phyloP scores from a whole-genome alignment of 2,113 vertebrate genomes.

The Uria aalge region DNA sequence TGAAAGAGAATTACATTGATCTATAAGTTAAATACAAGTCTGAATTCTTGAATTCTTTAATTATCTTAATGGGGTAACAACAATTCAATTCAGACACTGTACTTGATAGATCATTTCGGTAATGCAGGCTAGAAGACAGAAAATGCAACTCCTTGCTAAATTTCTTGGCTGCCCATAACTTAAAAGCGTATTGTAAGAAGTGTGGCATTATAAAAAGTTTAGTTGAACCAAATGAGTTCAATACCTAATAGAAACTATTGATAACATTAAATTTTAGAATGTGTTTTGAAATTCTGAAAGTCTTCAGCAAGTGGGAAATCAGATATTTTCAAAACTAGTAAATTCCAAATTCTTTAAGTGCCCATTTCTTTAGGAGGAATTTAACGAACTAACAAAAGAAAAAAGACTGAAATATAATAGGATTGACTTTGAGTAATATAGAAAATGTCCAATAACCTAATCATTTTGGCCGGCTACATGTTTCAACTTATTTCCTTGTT shows the following conservation, averaged over 20 bases:
- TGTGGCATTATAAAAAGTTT: not conserved
- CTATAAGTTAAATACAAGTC: not conserved
- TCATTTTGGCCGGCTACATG: not conserved
- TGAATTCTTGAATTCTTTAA: not conserved
- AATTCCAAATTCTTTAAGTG: not conserved
- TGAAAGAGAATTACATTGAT: not conserved
- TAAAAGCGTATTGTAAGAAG: not conserved
- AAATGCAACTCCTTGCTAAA: not conserved
- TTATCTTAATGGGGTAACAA: not conserved
- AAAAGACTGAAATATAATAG: not conserved
- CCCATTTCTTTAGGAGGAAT: not conserved
- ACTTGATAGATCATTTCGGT: not conserved
- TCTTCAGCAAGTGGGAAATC: not conserved
- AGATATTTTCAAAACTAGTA: not conserved
- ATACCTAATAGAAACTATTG: not conserved
- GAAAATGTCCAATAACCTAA: not conserved
- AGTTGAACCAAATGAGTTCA: not conserved
- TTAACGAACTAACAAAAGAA: not conserved
- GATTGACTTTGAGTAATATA: not conserved
- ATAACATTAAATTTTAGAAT: not conserved
- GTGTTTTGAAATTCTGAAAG: not conserved
- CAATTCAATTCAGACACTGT: not conserved
- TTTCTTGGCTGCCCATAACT: not conserved
- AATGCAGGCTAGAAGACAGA: not conserved
- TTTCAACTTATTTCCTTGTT: not conserved